Conservation (phyloP, 2,113 vertebrate species). For the Echinops telfairi region DNA sequence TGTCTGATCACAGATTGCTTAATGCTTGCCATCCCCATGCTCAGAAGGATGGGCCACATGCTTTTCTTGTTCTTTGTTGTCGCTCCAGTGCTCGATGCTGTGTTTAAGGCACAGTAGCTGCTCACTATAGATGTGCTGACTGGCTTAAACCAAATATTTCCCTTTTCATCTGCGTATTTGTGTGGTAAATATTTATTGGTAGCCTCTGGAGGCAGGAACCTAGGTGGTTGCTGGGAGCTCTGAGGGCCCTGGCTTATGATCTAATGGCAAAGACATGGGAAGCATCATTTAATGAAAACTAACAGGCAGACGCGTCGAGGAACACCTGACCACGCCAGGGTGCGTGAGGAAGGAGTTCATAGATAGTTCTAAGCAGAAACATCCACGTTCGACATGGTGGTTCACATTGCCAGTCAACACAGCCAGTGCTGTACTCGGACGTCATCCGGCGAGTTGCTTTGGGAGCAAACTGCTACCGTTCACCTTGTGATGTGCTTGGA, state of each 20-base stretch:
- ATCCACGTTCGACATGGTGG: not conserved
- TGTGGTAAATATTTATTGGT: not conserved
- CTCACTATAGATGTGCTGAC: not conserved
- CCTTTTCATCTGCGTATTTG: not conserved
- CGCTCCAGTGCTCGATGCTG: not conserved
- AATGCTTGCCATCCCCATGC: not conserved
- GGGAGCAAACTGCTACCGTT: not conserved
- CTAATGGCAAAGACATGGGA: not conserved
- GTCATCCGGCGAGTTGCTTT: not conserved
- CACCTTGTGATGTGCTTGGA: not conserved
- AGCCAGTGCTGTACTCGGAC: not conserved
- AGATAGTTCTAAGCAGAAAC: not conserved
- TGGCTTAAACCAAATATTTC: not conserved
- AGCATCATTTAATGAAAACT: not conserved
- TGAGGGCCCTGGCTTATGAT: not conserved
- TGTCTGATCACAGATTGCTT: not conserved
- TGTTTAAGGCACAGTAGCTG: not conserved
- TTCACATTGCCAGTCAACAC: rapidly evolving
- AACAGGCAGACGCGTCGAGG: not conserved
- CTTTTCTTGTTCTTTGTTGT: not conserved
- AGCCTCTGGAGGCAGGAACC: not conserved
- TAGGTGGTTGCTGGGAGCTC: not conserved
- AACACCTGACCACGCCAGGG: not conserved
- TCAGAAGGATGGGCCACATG: not conserved
- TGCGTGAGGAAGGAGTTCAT: not conserved